Evolutionary conservation across 2,888 invertebrate genomes (phyloP).

Genomic region (Ditylenchus weischeri): DNA sequence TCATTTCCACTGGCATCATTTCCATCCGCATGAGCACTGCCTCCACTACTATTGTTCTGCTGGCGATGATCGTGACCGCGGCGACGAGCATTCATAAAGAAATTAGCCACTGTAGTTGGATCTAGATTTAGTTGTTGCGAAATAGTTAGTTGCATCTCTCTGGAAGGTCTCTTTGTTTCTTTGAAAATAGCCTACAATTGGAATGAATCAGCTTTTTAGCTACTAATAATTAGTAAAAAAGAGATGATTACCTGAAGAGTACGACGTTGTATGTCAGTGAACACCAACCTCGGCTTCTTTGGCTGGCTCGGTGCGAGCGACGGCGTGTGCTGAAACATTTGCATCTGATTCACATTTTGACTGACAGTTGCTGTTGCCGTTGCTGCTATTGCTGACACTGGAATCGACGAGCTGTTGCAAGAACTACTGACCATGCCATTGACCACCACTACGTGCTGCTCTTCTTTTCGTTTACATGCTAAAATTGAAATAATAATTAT

Average conservation of each 20-base stretch:
- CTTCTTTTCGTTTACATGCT: slow-evolving; percentile 57
- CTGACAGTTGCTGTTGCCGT: background rate
- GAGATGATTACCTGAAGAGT: slow-evolving; percentile 71
- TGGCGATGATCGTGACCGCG: slow-evolving; percentile 11
- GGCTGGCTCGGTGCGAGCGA: slow-evolving; percentile 62
- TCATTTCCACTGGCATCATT: background rate
- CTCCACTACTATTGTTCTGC: slow-evolving; percentile 2
- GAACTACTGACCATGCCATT: no score
- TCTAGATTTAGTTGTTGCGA: slow-evolving; percentile 56
- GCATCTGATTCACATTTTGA: slow-evolving; percentile 3
- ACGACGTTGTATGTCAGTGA: slow-evolving; percentile 99
- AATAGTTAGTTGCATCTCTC: slow-evolving; percentile 57
- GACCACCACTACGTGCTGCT: slow-evolving; percentile 36
- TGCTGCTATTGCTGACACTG: background rate
- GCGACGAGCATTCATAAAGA: slow-evolving; percentile 99
- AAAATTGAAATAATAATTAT: background rate
- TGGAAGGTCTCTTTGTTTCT: slow-evolving; percentile 56
- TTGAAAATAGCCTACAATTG: slow-evolving; percentile 55
- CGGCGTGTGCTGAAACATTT: slow-evolving; percentile 8
- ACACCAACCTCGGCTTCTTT: slow-evolving; percentile 99
- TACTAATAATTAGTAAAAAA: background rate
- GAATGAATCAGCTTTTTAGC: background rate
- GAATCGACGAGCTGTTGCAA: background rate
- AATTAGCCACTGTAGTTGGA: slow-evolving; percentile 73
- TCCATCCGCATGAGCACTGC: slow-evolving; percentile 1